Evolutionary conservation across 1,140 invertebrate genomes (phyloP).

Genomic region (Trichonephila clavipes): DNA sequence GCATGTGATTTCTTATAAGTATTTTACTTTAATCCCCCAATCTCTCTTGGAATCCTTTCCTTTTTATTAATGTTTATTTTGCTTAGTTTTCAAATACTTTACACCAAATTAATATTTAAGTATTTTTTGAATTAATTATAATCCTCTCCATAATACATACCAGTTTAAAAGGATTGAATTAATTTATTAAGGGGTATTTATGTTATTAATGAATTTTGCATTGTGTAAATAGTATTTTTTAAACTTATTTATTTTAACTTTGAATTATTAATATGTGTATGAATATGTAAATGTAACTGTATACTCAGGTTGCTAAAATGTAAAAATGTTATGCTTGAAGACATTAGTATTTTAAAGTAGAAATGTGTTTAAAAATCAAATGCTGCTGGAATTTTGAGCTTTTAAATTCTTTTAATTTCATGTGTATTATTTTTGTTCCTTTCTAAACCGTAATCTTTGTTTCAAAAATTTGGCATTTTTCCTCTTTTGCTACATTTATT

Average conservation of each 20-base stretch:
- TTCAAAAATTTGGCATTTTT: constrained; percentile 23
- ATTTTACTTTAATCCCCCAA: no score
- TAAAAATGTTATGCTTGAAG: constrained; percentile 71
- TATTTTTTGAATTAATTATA: background rate
- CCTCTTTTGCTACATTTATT: constrained; percentile 38
- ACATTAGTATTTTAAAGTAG: constrained; percentile 63
- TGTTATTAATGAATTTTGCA: background rate
- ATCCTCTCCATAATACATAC: background rate
- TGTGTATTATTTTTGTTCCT: constrained; percentile 57
- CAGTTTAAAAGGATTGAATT: background rate
- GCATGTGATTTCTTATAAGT: no score
- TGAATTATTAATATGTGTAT: constrained; percentile 1
- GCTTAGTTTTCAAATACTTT: background rate
- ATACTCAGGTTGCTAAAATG: constrained; percentile 74
- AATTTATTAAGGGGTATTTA: background rate
- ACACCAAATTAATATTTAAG: no score
- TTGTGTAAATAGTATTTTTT: constrained; percentile 43
- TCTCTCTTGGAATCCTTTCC: no score
- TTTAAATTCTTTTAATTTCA: constrained; percentile 30
- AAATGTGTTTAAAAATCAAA: constrained; percentile 14
- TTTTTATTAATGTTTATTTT: background rate
- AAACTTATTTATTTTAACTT: constrained; percentile 10
- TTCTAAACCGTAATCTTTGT: background rate
- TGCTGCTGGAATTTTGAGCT: constrained; percentile 54
- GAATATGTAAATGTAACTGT: constrained; percentile 64